Conservation (phyloP, 37 sponge, comb jelly and placozoan species). For the Tethya wilhelma region DNA sequence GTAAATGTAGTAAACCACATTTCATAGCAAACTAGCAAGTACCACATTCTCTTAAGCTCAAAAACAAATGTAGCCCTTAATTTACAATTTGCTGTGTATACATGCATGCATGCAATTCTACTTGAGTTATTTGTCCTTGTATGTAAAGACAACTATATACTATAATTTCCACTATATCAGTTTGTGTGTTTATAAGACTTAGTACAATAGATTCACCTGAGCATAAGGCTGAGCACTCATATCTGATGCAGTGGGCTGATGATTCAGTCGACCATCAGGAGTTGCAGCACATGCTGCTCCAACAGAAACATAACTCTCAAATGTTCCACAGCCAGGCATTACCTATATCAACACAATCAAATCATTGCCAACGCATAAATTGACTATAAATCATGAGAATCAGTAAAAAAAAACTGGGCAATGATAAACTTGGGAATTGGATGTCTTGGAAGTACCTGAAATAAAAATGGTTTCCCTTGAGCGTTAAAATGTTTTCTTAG, state of each 20-base stretch:
- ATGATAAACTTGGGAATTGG: no score
- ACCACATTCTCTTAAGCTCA: no score
- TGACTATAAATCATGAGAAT: background rate
- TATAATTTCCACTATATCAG: background rate
- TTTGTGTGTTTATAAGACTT: no score
- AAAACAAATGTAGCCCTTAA: no score
- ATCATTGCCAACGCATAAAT: background rate
- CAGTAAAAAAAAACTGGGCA: no score
- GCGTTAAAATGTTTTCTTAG: slow-evolving; percentile 10
- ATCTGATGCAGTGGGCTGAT: slow-evolving; percentile 54
- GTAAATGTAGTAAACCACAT: no score
- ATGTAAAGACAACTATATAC: background rate
- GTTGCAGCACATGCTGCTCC: slow-evolving; percentile 51
- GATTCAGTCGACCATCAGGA: slow-evolving; percentile 52
- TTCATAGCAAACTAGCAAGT: no score
- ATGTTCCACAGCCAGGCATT: slow-evolving; percentile 48
- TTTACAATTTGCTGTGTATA: no score
- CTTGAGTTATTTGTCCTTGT: background rate
- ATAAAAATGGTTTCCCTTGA: slow-evolving; percentile 42
- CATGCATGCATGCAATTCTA: background rate
- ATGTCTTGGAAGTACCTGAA: slow-evolving; percentile 38
- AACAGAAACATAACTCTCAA: slow-evolving; percentile 48
- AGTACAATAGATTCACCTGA: slow-evolving; percentile 11
- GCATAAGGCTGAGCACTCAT: slow-evolving; percentile 51
- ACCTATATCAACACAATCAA: slow-evolving; percentile 11